Conservation (phyloP, 2,113 vertebrate genomes). For the Periophthalmodon schlosseri region DNA sequence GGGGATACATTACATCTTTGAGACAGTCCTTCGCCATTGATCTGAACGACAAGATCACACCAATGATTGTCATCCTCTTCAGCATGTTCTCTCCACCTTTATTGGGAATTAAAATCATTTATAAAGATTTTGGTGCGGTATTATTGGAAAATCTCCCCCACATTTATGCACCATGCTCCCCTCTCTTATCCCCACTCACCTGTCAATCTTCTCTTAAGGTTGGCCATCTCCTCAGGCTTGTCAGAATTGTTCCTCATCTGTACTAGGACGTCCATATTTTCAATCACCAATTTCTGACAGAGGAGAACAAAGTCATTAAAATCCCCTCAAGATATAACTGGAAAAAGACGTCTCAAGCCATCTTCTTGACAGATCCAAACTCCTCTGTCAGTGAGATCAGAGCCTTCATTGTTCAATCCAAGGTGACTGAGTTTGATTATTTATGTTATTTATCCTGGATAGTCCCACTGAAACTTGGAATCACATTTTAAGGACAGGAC, state of each 20-base stretch:
- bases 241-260: constrained; percentile 88
- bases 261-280: constrained; percentile 93
- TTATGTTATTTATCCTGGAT: not conserved
- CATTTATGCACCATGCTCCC: not conserved
- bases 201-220: constrained; percentile 81
- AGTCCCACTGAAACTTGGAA: too few relatives aligned
- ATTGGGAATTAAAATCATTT: constrained; percentile 15
- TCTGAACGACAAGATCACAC: constrained; percentile 91
- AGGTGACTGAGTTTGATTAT: constrained; percentile 14
- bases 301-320: constrained; percentile 15
- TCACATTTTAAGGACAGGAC: too few relatives aligned
- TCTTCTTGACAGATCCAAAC: constrained; percentile 1
- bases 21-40: constrained; percentile 85
- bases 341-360: constrained; percentile 3
- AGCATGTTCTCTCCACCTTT: constrained; percentile 87
- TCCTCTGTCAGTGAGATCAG: constrained; percentile 7
- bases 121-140: not conserved
- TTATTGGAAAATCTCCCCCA: not conserved
- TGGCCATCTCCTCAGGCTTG: constrained; percentile 79
- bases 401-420: constrained; percentile 23
- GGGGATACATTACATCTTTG: constrained; percentile 77
- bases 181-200: constrained; percentile 72
- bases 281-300: constrained; percentile 87
- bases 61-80: constrained; percentile 94
- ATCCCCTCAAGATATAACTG: not conserved